Conservation (phyloP, 2,888 invertebrate species). For the Stenotaenia linearis region DNA sequence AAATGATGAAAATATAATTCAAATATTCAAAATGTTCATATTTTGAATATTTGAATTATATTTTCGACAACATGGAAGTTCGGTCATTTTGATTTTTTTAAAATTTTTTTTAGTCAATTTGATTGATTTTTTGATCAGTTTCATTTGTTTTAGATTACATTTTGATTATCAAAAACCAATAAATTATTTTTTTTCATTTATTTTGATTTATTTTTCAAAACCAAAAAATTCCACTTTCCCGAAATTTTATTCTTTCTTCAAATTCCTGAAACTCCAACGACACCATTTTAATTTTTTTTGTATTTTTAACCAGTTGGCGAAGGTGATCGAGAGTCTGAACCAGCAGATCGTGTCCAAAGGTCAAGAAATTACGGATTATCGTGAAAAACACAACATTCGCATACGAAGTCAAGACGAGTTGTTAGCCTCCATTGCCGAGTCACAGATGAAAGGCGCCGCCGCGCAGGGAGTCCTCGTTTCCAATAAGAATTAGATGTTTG, state of each 20-base stretch:
- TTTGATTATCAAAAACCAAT: too few species aligned
- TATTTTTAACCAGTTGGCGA: constrained; percentile 57
- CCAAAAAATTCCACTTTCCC: too few species aligned
- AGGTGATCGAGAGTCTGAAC: constrained; percentile 69
- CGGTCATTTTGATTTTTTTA: too few species aligned
- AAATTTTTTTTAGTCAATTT: too few species aligned
- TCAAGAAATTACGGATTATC: constrained; percentile 81
- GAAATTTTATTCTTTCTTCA: too few species aligned
- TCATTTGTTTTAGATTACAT: too few species aligned
- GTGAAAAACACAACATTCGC: constrained; percentile 81
- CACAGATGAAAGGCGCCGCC: constrained; percentile 32
- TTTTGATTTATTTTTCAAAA: background rate
- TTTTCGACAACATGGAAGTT: too few species aligned
- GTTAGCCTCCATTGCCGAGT: constrained; percentile 32
- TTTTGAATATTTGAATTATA: too few species aligned
- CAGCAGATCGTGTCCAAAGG: constrained; percentile 81
- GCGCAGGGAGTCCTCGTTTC: constrained; percentile 35
- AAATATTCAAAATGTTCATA: too few species aligned
- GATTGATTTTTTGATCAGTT: too few species aligned
- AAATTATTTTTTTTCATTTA: background rate
- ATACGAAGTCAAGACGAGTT: constrained; percentile 61
- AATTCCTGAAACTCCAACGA: too few species aligned
- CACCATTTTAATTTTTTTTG: background rate
- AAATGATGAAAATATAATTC: too few species aligned
- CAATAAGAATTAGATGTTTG: constrained; percentile 32